Evolutionary conservation across 2,113 vertebrate species (phyloP).

Genomic region (Dipodomys spectabilis): DNA sequence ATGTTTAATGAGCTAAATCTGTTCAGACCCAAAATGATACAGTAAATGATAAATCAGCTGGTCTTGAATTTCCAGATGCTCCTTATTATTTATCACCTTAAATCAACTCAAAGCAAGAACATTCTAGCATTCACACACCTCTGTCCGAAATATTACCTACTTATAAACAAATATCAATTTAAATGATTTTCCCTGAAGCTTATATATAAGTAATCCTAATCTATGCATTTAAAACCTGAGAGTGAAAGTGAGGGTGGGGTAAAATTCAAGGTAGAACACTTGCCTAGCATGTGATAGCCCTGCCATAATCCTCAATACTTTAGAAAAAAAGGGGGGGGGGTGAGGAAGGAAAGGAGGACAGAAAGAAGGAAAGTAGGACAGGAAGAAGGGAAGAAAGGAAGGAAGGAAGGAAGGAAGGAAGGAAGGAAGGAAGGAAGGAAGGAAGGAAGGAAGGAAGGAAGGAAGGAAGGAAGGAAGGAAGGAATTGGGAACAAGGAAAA

Average conservation of each 20-base stretch:
- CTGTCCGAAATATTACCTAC: neutral
- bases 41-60: conserved; percentile 55
- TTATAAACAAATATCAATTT: conserved; percentile 61
- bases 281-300: too few species aligned
- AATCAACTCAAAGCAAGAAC: conserved; percentile 51
- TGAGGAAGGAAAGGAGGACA: rapidly evolving
- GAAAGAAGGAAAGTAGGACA: rapidly evolving
- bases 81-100: conserved; percentile 50
- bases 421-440: neutral
- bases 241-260: neutral
- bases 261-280: too few species aligned
- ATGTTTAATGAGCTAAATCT: conserved; percentile 76
- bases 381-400: neutral
- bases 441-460: neutral
- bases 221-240: conserved; percentile 58
- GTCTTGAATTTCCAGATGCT: conserved; percentile 63
- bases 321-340: too few species aligned
- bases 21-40: conserved; percentile 59
- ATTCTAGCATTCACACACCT: conserved; percentile 6
- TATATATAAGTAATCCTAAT: conserved; percentile 60
- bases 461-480: conserved; percentile 12
- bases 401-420: too few species aligned
- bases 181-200: conserved; percentile 17
- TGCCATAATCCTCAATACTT: too few species aligned
- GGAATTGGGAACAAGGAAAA: too few species aligned